These are phyloP conservation scores for Platypus cylindrus DNA, from an alignment of 2,888 invertebrate genomes.

Conservation along the genomic window DNA sequence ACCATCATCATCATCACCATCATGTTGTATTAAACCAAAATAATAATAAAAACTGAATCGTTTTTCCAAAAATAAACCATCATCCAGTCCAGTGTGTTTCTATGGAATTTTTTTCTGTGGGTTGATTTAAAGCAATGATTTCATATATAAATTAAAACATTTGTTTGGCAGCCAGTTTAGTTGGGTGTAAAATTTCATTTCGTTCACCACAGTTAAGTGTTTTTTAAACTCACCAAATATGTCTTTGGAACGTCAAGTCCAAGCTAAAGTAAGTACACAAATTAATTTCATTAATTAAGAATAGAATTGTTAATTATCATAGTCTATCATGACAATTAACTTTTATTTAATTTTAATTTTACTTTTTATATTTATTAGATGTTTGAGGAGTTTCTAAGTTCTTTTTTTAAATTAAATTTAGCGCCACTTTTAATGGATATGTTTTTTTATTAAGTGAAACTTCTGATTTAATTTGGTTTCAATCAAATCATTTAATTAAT, in stretches of 20 bases:
- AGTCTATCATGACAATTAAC: too few species aligned
- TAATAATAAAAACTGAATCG: slow-evolving; percentile 11
- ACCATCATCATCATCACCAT: too few species aligned
- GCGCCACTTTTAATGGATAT: too few species aligned
- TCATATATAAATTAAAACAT: slow-evolving; percentile 31
- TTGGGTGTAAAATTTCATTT: slow-evolving; percentile 20
- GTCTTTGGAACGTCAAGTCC: slow-evolving; percentile 89
- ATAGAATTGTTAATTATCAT: too few species aligned
- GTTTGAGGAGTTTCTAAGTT: too few species aligned
- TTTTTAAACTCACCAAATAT: slow-evolving; percentile 41
- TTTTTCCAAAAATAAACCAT: slow-evolving; percentile 11
- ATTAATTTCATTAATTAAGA: too few species aligned
- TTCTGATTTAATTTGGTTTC: too few species aligned
- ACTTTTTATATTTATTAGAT: too few species aligned
- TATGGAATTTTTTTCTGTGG: slow-evolving; percentile 14
- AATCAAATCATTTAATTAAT: slow-evolving; percentile 1
- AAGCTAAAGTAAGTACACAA: slow-evolving; percentile 75
- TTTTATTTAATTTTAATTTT: too few species aligned
- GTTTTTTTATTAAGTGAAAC: slow-evolving; percentile 2
- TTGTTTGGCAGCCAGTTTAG: slow-evolving; percentile 27
- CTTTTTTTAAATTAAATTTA: too few species aligned
- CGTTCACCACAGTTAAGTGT: slow-evolving; percentile 18
- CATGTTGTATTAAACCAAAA: slow-evolving; percentile 10
- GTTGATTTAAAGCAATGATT: slow-evolving; percentile 13
- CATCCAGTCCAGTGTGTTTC: slow-evolving; percentile 10